Evolutionary conservation across 2,797 vertebrate genomes (phyloP).

Genomic region (Holocentrus rufus): DNA sequence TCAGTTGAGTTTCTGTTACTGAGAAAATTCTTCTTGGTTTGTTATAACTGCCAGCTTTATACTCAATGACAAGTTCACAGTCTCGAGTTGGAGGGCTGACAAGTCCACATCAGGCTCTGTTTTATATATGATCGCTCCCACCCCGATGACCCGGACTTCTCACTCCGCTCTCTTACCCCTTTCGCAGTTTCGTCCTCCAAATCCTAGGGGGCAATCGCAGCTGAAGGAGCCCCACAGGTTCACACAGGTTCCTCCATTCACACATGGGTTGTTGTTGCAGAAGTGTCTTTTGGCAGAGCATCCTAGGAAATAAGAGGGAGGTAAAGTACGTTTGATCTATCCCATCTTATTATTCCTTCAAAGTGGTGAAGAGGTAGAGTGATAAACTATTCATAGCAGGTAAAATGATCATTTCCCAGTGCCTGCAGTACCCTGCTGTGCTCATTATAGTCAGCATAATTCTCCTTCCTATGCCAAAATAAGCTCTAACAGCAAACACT

Average conservation of each 20-base stretch:
- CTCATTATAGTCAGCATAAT: slow-evolving; percentile 55
- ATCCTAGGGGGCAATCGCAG: slow-evolving; percentile 92
- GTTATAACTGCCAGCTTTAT: slow-evolving; percentile 8
- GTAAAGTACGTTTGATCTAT: slow-evolving; percentile 48
- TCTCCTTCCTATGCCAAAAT: slow-evolving; percentile 26
- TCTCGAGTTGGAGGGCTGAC: background rate
- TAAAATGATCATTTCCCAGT: slow-evolving; percentile 54
- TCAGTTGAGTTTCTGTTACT: background rate
- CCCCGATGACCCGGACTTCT: background rate
- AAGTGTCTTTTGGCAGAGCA: slow-evolving; percentile 91
- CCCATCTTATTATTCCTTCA: slow-evolving; percentile 61
- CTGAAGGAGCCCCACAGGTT: slow-evolving; percentile 93
- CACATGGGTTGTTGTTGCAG: slow-evolving; percentile 88
- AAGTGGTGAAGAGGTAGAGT: slow-evolving; percentile 32
- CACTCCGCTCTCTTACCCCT: slow-evolving; percentile 80
- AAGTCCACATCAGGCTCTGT: slow-evolving; percentile 1
- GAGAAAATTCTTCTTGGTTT: slow-evolving; percentile 7
- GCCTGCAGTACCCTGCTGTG: slow-evolving; percentile 50
- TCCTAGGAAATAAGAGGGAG: slow-evolving; percentile 74
- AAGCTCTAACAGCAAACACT: slow-evolving; percentile 15
- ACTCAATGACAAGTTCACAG: slow-evolving; percentile 1
- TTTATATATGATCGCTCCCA: background rate
- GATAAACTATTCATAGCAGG: slow-evolving; percentile 65
- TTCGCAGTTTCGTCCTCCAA: slow-evolving; percentile 91
- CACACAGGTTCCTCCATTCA: slow-evolving; percentile 90